These are phyloP conservation scores for Pavo muticus DNA, from an alignment of 2,113 vertebrate genomes.

Conservation along the genomic window DNA sequence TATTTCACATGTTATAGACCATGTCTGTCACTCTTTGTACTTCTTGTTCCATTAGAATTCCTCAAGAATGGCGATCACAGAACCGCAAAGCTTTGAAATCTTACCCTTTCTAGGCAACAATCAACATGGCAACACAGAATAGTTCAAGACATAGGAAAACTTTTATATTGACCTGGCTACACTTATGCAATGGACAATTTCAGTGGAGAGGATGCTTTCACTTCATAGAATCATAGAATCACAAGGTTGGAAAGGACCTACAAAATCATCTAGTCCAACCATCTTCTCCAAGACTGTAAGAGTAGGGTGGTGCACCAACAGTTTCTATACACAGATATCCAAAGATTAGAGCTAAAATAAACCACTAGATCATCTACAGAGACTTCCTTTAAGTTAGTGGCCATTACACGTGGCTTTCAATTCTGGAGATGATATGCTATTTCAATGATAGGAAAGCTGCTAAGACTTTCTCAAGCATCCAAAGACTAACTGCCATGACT, in stretches of 20 bases:
- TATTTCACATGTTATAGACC: neutral
- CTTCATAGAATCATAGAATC: no score
- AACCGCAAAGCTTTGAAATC: neutral
- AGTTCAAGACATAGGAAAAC: neutral
- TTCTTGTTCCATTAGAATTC: neutral
- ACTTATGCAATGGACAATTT: neutral
- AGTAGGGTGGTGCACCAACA: neutral
- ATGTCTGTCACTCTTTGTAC: neutral
- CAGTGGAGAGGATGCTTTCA: neutral
- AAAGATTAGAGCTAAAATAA: neutral
- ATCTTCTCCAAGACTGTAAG: neutral
- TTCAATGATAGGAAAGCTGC: neutral
- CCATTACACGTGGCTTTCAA: neutral
- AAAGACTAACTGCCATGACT: neutral
- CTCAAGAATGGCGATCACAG: neutral
- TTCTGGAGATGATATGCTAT: neutral
- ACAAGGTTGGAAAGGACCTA: no score
- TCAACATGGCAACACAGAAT: neutral
- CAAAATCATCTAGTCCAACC: no score
- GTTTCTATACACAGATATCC: neutral
- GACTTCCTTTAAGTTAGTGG: neutral
- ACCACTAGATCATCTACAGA: neutral
- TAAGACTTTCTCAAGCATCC: neutral
- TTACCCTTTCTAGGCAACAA: neutral
- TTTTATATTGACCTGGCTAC: neutral